Conservation (phyloP, 1,140 invertebrate genomes). For the Metopolophium dirhodum region DNA sequence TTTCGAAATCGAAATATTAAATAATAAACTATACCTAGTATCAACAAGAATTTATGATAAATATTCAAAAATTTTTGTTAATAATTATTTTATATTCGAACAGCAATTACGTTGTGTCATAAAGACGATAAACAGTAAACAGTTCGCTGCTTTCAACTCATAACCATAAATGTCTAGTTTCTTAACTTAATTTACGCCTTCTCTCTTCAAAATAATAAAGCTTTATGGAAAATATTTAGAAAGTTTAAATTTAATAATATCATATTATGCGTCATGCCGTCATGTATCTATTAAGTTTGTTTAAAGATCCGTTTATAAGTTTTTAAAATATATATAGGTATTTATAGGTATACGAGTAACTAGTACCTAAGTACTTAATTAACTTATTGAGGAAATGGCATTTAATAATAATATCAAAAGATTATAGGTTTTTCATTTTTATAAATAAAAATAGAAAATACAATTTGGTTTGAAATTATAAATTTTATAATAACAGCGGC, state of each 20-base stretch:
- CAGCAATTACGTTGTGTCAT: too few species aligned
- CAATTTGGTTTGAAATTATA: background rate
- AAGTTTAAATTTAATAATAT: background rate
- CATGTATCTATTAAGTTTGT: background rate
- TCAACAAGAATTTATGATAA: background rate
- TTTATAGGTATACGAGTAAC: too few species aligned
- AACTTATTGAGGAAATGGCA: too few species aligned
- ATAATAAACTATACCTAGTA: background rate
- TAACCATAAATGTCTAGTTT: background rate
- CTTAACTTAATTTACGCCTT: background rate
- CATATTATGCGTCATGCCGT: background rate
- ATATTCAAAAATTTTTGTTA: background rate
- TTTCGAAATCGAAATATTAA: background rate
- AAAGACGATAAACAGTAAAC: background rate
- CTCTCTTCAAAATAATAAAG: background rate
- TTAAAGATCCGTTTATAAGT: background rate
- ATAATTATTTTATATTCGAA: too few species aligned
- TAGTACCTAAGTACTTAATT: too few species aligned
- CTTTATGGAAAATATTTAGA: background rate
- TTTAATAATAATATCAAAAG: too few species aligned
- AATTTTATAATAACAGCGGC: background rate
- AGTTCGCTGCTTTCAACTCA: background rate
- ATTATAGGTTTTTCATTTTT: too few species aligned
- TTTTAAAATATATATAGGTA: background rate
- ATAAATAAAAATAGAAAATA: too few species aligned